Evolutionary conservation across 2,888 invertebrate genomes (phyloP), one percentile per base, ranked within the genome.

Genomic region (Mesorhabditis sp.): DNA sequence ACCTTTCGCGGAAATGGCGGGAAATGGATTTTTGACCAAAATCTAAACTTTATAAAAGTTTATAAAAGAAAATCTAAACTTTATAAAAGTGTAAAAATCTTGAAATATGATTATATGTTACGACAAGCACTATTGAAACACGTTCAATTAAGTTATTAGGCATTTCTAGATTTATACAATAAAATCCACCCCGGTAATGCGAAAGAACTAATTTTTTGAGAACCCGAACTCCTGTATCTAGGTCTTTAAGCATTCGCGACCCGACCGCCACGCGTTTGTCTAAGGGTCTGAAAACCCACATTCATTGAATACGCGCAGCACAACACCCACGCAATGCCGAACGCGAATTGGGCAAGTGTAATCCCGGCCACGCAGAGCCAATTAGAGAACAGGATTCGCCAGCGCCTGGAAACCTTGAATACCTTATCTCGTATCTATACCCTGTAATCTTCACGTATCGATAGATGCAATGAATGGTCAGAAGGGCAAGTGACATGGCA

Each of bases 401-500:
- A 50, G 2, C 58, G 7, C n/a, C 58, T 13, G 58, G n/a, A 50
- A 50, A 13, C 58, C n/a, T 50, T 50, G 1, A 2, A 50, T 13
- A 50, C n/a, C 58, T 1, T 50, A 13, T n/a, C n/a, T 50, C n/a
- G 58, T n/a, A n/a, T 50, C 28, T 10, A 50, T 50, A 50, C 58
- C 58, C n/a, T 50, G 58, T 50, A n/a, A 50, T 50, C n/a, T 50
- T 50, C 7, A 50, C 58, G n/a, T 13, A 50, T 50, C 58, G 58
- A 50, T 50, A 50, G 58, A 50, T 10, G n/a, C 58, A 10, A n/a
- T 50, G 58, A 50, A 50, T 50, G 58, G 58, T n/a, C 10, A 50
- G 58, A 50, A 50, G 58, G 58, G 58, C 7, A 50, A 50, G 7
- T n/a, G 58, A 50, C 58, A 50, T 50, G 58, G n/a, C n/a, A n/a